Percentiles rank a stretch among this genome's conserved stretches.
Evolutionary conservation across 2,888 invertebrate species (phyloP).

Genomic region (Caenorhabditis angaria): DNA sequence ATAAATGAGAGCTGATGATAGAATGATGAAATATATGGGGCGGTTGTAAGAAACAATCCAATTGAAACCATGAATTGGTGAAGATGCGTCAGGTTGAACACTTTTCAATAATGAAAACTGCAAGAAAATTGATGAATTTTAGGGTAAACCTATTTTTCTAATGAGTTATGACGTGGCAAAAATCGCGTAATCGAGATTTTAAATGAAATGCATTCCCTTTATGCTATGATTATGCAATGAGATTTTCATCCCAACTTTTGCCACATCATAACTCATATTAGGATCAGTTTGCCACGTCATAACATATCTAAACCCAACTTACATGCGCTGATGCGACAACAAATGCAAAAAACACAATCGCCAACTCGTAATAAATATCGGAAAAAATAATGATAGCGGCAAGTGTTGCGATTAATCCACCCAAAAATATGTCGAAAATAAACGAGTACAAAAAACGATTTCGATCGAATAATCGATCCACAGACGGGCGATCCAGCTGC

Average conservation of each 20-base stretch:
- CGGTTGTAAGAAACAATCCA: constrained; percentile 73
- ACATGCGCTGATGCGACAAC: constrained; percentile 98
- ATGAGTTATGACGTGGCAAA: too few species aligned
- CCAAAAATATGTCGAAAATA: constrained; percentile 83
- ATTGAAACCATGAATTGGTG: constrained; percentile 85
- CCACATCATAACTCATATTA: too few species aligned
- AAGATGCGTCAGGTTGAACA: constrained; percentile 97
- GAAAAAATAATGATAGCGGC: constrained; percentile 71
- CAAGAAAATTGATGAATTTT: background rate
- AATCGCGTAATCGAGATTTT: too few species aligned
- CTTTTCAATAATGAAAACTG: constrained; percentile 80
- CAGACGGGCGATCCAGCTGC: constrained; percentile 88
- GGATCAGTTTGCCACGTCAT: background rate
- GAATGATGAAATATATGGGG: constrained; percentile 88
- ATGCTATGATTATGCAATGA: too few species aligned
- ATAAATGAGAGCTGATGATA: constrained; percentile 76
- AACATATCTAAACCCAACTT: constrained; percentile 53
- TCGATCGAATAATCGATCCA: constrained; percentile 88
- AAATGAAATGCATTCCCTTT: too few species aligned
- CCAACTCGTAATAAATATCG: constrained; percentile 89
- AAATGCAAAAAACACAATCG: constrained; percentile 92
- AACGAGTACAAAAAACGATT: constrained; percentile 87
- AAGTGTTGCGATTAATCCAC: constrained; percentile 84
- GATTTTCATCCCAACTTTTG: background rate
- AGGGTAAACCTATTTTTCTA: background rate